These are phyloP conservation scores for Drosophila bocki DNA, from an alignment of 1,140 invertebrate genomes.

Conservation along the genomic window DNA sequence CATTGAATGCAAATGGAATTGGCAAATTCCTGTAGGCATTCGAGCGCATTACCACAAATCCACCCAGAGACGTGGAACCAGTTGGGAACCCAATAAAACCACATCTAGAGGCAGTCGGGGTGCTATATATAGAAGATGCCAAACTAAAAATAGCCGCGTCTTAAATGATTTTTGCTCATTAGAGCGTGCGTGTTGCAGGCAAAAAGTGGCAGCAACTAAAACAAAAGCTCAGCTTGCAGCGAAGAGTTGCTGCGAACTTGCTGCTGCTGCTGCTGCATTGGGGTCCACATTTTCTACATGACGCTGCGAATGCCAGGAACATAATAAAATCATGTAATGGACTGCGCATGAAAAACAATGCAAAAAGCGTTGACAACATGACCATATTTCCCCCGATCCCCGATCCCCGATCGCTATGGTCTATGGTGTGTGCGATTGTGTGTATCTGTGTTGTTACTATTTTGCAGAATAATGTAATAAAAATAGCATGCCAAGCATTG, in stretches of 20 bases:
- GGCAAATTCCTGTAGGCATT: constrained; percentile 69
- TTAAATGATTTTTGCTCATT: constrained; percentile 84
- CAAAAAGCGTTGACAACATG: constrained; percentile 79
- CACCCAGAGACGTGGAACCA: constrained; percentile 44
- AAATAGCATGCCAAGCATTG: constrained; percentile 77
- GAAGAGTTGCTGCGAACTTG: background rate
- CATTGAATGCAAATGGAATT: constrained; percentile 47
- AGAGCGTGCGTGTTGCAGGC: constrained; percentile 76
- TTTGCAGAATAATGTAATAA: constrained; percentile 83
- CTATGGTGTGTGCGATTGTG: constrained; percentile 6
- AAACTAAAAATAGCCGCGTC: constrained; percentile 77
- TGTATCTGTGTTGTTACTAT: constrained; percentile 76
- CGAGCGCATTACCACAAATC: constrained; percentile 71
- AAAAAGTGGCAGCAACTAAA: constrained; percentile 81
- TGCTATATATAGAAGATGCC: constrained; percentile 78
- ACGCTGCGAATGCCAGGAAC: constrained; percentile 82
- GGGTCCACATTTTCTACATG: constrained; percentile 76
- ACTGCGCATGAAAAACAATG: constrained; percentile 83
- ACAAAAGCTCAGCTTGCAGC: constrained; percentile 69
- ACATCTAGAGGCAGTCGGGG: constrained; percentile 8
- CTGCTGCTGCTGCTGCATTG: constrained; percentile 23
- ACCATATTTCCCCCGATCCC: constrained; percentile 33
- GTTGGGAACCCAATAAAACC: constrained; percentile 79
- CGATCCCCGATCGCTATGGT: background rate
- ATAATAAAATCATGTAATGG: constrained; percentile 84